Conservation (phyloP, 2,888 invertebrate genomes). For the Netelia virgata region DNA sequence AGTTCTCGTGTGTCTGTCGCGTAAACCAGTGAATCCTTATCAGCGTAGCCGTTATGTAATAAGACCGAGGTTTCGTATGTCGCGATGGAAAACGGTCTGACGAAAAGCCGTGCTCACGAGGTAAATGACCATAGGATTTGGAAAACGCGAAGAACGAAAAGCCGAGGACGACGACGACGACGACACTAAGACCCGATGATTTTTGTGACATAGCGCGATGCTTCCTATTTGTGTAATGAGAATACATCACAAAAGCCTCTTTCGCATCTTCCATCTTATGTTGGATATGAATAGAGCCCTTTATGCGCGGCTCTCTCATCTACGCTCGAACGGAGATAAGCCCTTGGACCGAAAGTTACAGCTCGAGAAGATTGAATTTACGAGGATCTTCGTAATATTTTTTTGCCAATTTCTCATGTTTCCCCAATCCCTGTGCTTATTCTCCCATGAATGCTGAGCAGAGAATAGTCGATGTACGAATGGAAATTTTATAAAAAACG, state of each 20-base stretch:
- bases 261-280: constrained; percentile 17
- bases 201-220: constrained; percentile 11
- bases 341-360: constrained; percentile 17
- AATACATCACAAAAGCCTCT: constrained; percentile 45
- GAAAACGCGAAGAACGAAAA: constrained; percentile 19
- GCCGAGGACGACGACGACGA: not conserved
- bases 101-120: not conserved
- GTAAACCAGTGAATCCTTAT: constrained; percentile 6
- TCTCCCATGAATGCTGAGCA: not conserved
- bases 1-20: not conserved
- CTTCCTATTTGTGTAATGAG: constrained; percentile 49
- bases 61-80: constrained; percentile 34
- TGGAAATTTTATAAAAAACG: not conserved
- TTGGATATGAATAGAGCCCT: constrained; percentile 31
- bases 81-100: constrained; percentile 15
- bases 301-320: constrained; percentile 7
- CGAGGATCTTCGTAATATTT: constrained; percentile 13
- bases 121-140: not conserved
- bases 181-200: not conserved
- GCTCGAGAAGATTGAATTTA: constrained; percentile 51
- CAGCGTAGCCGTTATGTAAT: constrained; percentile 29
- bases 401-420: constrained; percentile 9
- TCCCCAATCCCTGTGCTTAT: not conserved
- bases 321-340: constrained; percentile 37
- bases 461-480: not conserved